These are phyloP conservation scores for Aspiorhynchus laticeps DNA, from an alignment of 2,113 vertebrate genomes.

Conservation along the genomic window DNA sequence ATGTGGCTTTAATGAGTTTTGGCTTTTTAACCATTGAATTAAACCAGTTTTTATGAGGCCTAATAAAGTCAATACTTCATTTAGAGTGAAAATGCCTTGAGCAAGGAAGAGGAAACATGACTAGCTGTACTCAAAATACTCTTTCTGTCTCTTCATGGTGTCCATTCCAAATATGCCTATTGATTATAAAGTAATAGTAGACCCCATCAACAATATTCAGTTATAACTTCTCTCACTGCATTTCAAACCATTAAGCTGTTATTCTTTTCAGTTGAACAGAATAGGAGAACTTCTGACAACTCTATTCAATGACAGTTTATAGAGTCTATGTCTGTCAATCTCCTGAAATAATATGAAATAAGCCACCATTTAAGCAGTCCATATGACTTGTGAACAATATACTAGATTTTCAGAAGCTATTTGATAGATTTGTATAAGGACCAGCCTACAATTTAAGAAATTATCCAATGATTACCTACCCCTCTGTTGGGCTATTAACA, in stretches of 20 bases:
- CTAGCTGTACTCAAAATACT: not conserved
- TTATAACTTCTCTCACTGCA: not conserved
- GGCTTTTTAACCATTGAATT: constrained; percentile 61
- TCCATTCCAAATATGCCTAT: not conserved
- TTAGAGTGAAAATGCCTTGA: constrained; percentile 63
- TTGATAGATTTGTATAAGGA: not conserved
- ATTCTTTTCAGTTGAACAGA: not conserved
- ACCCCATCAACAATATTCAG: not conserved
- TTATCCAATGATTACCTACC: not conserved
- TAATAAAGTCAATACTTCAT: constrained; percentile 69
- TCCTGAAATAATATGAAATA: not conserved
- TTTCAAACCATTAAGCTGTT: not conserved
- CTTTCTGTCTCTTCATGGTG: not conserved
- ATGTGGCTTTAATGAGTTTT: constrained; percentile 67
- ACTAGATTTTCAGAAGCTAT: not conserved
- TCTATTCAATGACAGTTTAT: not conserved
- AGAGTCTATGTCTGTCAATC: not conserved
- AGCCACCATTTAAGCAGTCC: not conserved
- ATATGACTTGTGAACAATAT: not conserved
- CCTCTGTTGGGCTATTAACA: not conserved
- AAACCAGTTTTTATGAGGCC: constrained; percentile 57
- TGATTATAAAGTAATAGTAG: not conserved
- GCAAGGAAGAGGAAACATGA: not conserved
- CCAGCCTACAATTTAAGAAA: not conserved
- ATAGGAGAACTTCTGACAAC: not conserved